A percentile compares a stretch with the other conserved stretches of the same genome.
These are phyloP conservation scores for Dicrurus megarhynchus DNA, from an alignment of 2,113 vertebrate species.

Conservation along the genomic window DNA sequence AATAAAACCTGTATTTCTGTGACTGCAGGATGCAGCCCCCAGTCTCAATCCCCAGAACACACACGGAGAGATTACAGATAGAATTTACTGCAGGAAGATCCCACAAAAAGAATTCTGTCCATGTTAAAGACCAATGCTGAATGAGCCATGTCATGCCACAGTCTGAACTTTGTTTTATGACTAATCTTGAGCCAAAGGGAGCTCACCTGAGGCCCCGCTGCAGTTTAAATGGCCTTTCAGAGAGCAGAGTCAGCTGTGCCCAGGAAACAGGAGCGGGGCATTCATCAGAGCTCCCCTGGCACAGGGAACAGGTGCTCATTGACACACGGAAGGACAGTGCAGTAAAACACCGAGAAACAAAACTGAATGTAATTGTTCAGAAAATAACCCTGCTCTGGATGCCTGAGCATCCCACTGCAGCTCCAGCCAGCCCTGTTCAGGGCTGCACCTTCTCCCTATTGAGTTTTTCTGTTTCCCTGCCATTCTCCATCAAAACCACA, in stretches of 20 bases:
- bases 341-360: background rate
- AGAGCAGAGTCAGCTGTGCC: background rate
- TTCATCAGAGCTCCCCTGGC: background rate
- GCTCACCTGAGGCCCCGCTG: background rate
- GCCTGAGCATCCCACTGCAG: background rate
- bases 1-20: background rate
- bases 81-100: background rate
- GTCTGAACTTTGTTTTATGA: background rate
- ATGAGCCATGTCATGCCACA: background rate
- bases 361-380: background rate
- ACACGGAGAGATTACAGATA: background rate
- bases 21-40: background rate
- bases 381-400: background rate
- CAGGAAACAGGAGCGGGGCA: background rate
- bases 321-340: background rate
- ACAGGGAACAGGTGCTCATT: background rate
- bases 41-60: rapidly evolving
- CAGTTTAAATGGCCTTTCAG: background rate
- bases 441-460: rapidly evolving
- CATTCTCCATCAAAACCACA: background rate
- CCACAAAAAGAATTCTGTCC: background rate
- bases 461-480: background rate
- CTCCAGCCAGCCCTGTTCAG: background rate
- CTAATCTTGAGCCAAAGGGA: background rate
- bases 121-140: background rate